Evolutionary conservation across 2,888 invertebrate genomes (phyloP).

Genomic region (Philereme vetulata): DNA sequence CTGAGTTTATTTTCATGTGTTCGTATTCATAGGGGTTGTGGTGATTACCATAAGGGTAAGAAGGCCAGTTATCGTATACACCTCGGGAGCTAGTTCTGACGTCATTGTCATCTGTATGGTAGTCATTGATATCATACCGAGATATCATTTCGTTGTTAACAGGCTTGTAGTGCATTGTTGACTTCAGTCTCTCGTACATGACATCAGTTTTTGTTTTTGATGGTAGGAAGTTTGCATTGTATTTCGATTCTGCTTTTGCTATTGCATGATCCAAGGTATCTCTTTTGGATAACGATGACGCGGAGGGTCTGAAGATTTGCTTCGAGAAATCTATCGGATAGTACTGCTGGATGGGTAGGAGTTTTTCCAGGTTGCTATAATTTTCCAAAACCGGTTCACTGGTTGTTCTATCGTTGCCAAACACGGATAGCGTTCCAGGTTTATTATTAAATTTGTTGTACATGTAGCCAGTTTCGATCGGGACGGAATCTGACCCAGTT

Average conservation of each 20-base stretch:
- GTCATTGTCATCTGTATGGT: conserved; percentile 64
- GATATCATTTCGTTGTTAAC: conserved; percentile 40
- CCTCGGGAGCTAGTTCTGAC: conserved; percentile 58
- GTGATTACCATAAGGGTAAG: conserved; percentile 59
- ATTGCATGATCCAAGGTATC: conserved; percentile 43
- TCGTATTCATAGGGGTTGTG: conserved; percentile 63
- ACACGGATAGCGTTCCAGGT: conserved; percentile 43
- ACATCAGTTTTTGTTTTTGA: conserved; percentile 47
- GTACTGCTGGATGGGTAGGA: conserved; percentile 10
- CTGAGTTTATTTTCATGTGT: conserved; percentile 48
- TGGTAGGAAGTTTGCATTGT: conserved; percentile 41
- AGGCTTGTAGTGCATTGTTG: conserved; percentile 54
- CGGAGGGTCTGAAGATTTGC: conserved; percentile 16
- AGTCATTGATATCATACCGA: conserved; percentile 44
- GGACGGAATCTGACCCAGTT: conserved; percentile 48
- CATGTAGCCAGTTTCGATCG: conserved; percentile 48
- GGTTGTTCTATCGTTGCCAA: conserved; percentile 22
- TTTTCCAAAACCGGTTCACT: conserved; percentile 31
- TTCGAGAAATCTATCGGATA: conserved; percentile 19
- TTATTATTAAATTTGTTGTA: conserved; percentile 49
- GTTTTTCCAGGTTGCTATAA: conserved; percentile 21
- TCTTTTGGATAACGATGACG: conserved; percentile 30
- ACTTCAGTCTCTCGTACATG: conserved; percentile 53
- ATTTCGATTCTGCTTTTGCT: conserved; percentile 48
- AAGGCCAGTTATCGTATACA: conserved; percentile 62